Percentiles rank a stretch among this genome's conserved stretches.
phyloP scores from a whole-genome alignment of 2,113 vertebrate species.

The Tragelaphus buxtoni region DNA sequence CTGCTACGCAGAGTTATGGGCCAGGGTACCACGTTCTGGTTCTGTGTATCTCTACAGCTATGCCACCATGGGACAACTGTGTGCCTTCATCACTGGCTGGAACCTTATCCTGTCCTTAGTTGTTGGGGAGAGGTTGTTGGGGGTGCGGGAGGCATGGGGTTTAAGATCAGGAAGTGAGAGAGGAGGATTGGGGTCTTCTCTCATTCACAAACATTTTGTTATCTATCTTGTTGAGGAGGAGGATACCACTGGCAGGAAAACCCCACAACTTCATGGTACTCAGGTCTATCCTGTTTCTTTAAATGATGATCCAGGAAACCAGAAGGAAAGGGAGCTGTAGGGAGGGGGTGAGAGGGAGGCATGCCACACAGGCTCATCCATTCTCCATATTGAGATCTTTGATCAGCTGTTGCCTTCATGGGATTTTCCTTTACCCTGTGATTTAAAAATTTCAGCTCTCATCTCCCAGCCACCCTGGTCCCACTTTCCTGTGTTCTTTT shows the following conservation, averaged over 20 bases:
- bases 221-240: neutral
- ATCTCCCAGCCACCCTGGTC: neutral
- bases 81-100: neutral
- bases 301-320: neutral
- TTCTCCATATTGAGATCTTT: neutral
- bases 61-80: neutral
- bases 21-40: neutral
- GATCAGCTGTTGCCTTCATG: neutral
- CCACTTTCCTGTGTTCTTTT: neutral
- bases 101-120: neutral
- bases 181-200: neutral
- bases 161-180: neutral
- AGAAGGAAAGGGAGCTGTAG: neutral
- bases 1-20: neutral
- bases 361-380: neutral
- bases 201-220: neutral
- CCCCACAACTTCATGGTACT: neutral
- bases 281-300: neutral
- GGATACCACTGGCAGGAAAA: neutral
- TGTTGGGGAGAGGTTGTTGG: neutral
- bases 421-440: neutral
- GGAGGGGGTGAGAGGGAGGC: neutral
- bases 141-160: no score
- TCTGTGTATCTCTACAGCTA: neutral
- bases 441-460: neutral